These are phyloP conservation scores for Acanthosepion pharaonis DNA, from an alignment of 2,888 invertebrate species.

Conservation along the genomic window DNA sequence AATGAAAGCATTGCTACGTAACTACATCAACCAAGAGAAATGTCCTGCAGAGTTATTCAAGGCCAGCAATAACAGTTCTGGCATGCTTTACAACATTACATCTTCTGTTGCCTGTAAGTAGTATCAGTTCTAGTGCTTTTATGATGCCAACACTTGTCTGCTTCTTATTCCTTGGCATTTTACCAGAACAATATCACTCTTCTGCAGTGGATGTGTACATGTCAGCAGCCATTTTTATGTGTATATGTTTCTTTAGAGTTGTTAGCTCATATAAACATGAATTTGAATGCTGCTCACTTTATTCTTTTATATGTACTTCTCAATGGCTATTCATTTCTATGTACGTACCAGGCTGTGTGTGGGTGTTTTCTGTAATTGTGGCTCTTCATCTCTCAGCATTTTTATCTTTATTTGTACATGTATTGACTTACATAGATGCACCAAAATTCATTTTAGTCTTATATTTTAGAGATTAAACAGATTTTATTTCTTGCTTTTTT, in stretches of 20 bases:
- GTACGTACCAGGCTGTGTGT: neutral
- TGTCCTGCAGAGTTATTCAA: slow-evolving; percentile 70
- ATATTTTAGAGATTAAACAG: too few relatives aligned
- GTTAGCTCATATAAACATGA: neutral
- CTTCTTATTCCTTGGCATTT: neutral
- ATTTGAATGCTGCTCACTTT: neutral
- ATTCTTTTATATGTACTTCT: neutral
- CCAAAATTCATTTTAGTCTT: neutral
- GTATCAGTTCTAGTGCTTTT: neutral
- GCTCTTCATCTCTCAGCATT: neutral
- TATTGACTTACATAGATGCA: neutral
- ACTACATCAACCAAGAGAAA: slow-evolving; percentile 74
- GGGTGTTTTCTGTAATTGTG: neutral
- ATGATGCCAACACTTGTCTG: neutral
- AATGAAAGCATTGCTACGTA: slow-evolving; percentile 86
- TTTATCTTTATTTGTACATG: neutral
- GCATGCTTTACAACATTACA: slow-evolving; percentile 64
- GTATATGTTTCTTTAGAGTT: neutral
- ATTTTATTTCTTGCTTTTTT: too few relatives aligned
- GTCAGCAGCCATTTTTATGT: neutral
- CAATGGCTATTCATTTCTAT: neutral
- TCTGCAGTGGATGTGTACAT: neutral
- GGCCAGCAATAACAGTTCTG: slow-evolving; percentile 59
- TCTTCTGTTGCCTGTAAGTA: slow-evolving; percentile 71
- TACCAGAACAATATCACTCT: neutral